phyloP scores from a whole-genome alignment of 2,888 invertebrate species.

The Pantelozetes paolii region DNA sequence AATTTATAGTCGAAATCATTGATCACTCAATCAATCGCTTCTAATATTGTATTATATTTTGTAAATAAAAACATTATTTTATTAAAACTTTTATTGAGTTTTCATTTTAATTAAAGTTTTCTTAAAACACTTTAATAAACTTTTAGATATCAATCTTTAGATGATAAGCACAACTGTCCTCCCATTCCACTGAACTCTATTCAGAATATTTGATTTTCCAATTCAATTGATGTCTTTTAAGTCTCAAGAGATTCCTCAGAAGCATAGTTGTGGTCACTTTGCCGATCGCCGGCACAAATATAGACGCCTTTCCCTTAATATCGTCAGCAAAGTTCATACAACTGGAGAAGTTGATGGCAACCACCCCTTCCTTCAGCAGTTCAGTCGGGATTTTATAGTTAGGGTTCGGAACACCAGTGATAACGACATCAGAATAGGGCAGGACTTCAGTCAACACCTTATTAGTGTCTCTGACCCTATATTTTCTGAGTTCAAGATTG shows the following conservation, averaged over 20 bases:
- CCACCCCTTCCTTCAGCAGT: slow-evolving; percentile 37
- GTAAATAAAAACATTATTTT: no score
- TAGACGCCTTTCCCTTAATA: slow-evolving; percentile 36
- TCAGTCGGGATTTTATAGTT: slow-evolving; percentile 37
- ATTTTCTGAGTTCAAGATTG: slow-evolving; percentile 24
- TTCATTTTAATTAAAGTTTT: no score
- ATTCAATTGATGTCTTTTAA: slow-evolving; percentile 37
- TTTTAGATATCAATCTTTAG: no score
- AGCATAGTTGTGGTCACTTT: slow-evolving; percentile 43
- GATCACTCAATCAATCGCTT: no score
- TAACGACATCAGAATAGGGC: slow-evolving; percentile 41
- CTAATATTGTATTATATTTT: no score
- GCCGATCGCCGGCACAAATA: slow-evolving; percentile 41
- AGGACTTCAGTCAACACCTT: slow-evolving; percentile 39
- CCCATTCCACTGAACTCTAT: no score
- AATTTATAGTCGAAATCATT: no score
- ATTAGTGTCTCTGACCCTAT: slow-evolving; percentile 33
- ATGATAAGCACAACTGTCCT: no score
- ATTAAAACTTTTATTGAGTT: no score
- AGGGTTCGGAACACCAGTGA: slow-evolving; percentile 41
- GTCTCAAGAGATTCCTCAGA: slow-evolving; percentile 40
- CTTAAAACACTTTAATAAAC: no score
- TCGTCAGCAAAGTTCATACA: slow-evolving; percentile 41
- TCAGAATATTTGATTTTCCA: slow-evolving; percentile 22
- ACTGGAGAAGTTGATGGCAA: slow-evolving; percentile 42